Conservation (phyloP, 1,140 invertebrate genomes). For the Octopus bimaculoides region DNA sequence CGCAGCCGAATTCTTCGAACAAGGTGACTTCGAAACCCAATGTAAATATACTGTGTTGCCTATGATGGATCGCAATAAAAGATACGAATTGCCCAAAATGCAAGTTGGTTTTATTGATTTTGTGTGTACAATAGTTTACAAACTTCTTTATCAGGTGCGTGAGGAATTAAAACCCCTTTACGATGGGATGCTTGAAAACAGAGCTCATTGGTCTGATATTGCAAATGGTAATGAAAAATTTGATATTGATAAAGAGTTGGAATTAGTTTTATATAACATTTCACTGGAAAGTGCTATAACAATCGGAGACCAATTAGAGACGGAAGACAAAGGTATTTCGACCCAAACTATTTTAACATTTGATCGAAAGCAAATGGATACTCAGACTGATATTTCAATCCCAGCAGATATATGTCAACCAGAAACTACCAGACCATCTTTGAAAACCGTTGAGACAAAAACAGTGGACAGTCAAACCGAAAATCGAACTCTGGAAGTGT, state of each 20-base stretch:
- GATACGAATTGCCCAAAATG: neutral
- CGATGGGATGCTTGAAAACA: neutral
- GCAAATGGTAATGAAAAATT: neutral
- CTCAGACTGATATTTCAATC: neutral
- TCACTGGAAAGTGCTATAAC: neutral
- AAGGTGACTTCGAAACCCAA: neutral
- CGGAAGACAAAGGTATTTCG: neutral
- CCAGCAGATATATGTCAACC: neutral
- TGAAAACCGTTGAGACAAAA: too few species aligned
- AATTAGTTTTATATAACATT: neutral
- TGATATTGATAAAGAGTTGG: neutral
- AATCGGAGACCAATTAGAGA: neutral
- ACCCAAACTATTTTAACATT: neutral
- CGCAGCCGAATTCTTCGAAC: neutral
- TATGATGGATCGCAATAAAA: neutral
- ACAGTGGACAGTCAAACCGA: too few species aligned
- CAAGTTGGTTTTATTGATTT: neutral
- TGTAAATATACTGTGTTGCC: neutral
- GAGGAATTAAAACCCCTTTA: neutral
- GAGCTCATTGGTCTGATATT: neutral
- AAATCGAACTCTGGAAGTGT: too few species aligned
- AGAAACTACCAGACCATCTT: too few species aligned
- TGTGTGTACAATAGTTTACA: neutral
- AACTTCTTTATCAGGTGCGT: neutral
- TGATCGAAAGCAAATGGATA: neutral